A percentile compares a stretch with the other conserved stretches of the same genome.
Conservation (phyloP, 2,797 vertebrate genomes). For the Siniperca obscura region DNA sequence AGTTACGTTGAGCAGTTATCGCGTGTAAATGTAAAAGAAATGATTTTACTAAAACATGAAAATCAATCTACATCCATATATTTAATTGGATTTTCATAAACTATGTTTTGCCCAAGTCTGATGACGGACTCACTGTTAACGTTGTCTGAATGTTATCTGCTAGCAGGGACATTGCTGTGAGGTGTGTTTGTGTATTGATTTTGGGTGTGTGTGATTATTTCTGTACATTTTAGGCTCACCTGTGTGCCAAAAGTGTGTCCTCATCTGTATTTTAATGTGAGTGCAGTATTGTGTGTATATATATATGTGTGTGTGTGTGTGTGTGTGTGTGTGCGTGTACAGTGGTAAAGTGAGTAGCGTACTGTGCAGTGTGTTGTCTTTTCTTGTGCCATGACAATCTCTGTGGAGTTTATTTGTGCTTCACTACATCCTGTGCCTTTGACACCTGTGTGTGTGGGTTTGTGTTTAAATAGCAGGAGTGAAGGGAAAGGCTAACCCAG, state of each 20-base stretch:
- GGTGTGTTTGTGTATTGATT: constrained; percentile 64
- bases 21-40: neutral
- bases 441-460: constrained; percentile 64
- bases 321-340: constrained; percentile 33
- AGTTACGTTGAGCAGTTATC: neutral
- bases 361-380: constrained; percentile 47
- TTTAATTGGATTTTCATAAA: neutral
- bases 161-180: constrained; percentile 63
- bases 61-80: neutral
- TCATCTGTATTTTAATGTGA: constrained; percentile 50
- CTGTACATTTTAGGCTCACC: constrained; percentile 45
- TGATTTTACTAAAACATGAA: neutral
- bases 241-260: constrained; percentile 50
- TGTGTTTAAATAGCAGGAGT: constrained; percentile 67
- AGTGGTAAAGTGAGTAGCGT: constrained; percentile 55
- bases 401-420: constrained; percentile 60
- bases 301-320: constrained; percentile 39
- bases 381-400: constrained; percentile 51
- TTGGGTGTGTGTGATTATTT: constrained; percentile 52
- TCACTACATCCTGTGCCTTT: constrained; percentile 69
- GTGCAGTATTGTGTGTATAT: constrained; percentile 43
- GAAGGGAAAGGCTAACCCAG: constrained; percentile 74
- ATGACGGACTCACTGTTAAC: constrained; percentile 45
- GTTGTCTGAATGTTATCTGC: constrained; percentile 76
- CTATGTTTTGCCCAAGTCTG: constrained; percentile 65